Percentiles rank a stretch among this genome's conserved stretches.
Conservation (phyloP, 2,113 vertebrate genomes). For the Chlorodrepanis virens region DNA sequence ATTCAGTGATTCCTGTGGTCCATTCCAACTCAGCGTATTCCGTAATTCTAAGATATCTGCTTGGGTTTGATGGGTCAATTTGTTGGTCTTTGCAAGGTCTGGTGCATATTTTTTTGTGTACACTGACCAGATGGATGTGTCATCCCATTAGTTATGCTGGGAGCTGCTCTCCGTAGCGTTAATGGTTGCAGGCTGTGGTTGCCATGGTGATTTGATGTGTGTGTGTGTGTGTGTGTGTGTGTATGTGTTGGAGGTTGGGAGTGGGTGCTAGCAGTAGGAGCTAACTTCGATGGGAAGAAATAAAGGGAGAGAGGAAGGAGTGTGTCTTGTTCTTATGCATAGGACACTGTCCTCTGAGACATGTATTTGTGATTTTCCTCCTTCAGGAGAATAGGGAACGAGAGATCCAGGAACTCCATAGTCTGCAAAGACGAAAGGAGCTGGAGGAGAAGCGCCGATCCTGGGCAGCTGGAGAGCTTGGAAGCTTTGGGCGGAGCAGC, state of each 20-base stretch:
- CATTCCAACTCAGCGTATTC: background rate
- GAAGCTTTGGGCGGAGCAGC: constrained; percentile 85
- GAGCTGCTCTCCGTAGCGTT: background rate
- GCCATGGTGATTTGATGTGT: background rate
- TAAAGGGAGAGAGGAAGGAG: background rate
- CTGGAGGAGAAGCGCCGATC: constrained; percentile 85
- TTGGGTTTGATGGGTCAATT: background rate
- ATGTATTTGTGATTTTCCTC: background rate
- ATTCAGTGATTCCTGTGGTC: background rate
- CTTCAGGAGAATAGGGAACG: constrained; percentile 87
- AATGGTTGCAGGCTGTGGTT: background rate
- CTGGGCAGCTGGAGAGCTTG: constrained; percentile 80
- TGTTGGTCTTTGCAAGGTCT: background rate
- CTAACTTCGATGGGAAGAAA: background rate
- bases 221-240: background rate
- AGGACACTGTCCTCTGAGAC: background rate
- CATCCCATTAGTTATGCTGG: background rate
- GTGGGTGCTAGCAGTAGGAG: background rate
- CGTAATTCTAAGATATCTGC: background rate
- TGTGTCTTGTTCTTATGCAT: background rate
- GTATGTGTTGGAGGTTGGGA: background rate
- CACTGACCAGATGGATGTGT: background rate
- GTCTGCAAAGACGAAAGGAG: constrained; percentile 81
- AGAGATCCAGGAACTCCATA: constrained; percentile 83
- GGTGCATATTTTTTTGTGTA: background rate